Conservation (phyloP, 2,113 vertebrate genomes). For the Hippocampus abdominalis region DNA sequence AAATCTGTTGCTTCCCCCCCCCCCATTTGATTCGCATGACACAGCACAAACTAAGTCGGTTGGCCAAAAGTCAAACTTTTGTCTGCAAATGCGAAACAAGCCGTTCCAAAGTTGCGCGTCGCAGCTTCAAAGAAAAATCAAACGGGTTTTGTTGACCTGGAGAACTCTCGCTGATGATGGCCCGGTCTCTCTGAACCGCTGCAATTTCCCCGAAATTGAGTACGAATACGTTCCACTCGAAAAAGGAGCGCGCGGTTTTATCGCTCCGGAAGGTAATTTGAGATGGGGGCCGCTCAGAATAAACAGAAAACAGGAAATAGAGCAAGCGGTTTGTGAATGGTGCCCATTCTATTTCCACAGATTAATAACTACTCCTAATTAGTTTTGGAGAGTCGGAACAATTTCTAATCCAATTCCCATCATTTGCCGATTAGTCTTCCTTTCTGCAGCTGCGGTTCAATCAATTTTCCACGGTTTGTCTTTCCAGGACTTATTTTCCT, state of each 20-base stretch:
- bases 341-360: constrained; percentile 4
- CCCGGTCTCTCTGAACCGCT: background rate
- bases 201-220: constrained; percentile 3
- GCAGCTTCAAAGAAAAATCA: background rate
- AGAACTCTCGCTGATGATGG: background rate
- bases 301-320: constrained; percentile 11
- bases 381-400: constrained; percentile 7
- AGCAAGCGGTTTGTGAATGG: background rate
- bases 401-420: constrained; percentile 11
- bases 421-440: constrained; percentile 12
- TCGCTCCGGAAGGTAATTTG: constrained; percentile 7
- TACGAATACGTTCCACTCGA: background rate
- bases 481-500: constrained; percentile 3
- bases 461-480: constrained; percentile 5
- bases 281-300: background rate
- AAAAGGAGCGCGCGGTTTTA: background rate
- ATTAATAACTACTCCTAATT: background rate
- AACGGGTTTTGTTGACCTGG: constrained; percentile 1
- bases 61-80: background rate
- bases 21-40: background rate
- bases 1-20: too few relatives aligned
- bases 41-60: background rate
- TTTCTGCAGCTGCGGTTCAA: constrained; percentile 1
- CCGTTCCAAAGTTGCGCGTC: background rate
- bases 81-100: background rate